Conservation (phyloP, 1,140 invertebrate species). For the Pseudomyrmex cubaensis region DNA sequence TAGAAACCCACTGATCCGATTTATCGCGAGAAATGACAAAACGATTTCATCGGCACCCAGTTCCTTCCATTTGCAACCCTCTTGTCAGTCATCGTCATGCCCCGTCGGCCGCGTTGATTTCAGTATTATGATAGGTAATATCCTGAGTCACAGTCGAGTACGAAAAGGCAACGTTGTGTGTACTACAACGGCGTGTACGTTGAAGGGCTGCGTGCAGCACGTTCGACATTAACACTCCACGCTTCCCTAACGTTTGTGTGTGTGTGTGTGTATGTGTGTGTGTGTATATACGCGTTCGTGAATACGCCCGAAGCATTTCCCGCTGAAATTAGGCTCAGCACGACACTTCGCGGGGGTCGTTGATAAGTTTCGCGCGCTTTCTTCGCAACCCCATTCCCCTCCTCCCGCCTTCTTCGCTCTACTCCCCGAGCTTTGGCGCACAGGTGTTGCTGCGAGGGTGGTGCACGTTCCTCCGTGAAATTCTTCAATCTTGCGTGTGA, state of each 20-base stretch:
- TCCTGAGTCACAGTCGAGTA: slow-evolving; percentile 78
- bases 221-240: slow-evolving; percentile 51
- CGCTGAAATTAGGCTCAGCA: slow-evolving; percentile 66
- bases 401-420: too few species aligned
- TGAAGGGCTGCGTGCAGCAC: slow-evolving; percentile 47
- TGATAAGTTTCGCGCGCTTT: slow-evolving; percentile 58
- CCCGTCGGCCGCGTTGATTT: slow-evolving; percentile 61
- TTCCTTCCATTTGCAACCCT: slow-evolving; percentile 53
- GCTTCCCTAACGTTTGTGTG: background rate
- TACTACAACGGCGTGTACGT: slow-evolving; percentile 19
- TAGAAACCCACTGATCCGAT: background rate
- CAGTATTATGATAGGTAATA: slow-evolving; percentile 77
- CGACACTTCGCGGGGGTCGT: slow-evolving; percentile 51
- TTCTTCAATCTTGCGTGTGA: background rate
- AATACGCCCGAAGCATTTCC: slow-evolving; percentile 58
- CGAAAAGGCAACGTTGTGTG: slow-evolving; percentile 66
- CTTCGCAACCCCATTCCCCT: slow-evolving; percentile 8
- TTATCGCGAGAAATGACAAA: slow-evolving; percentile 59
- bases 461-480: background rate
- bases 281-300: slow-evolving; percentile 22
- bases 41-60: slow-evolving; percentile 52
- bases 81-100: slow-evolving; percentile 58
- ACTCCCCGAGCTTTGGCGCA: background rate
- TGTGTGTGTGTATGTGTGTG: background rate
- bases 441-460: slow-evolving; percentile 4